phyloP scores from a whole-genome alignment of 2,888 invertebrate genomes.

The Chrysolina haemoptera region DNA sequence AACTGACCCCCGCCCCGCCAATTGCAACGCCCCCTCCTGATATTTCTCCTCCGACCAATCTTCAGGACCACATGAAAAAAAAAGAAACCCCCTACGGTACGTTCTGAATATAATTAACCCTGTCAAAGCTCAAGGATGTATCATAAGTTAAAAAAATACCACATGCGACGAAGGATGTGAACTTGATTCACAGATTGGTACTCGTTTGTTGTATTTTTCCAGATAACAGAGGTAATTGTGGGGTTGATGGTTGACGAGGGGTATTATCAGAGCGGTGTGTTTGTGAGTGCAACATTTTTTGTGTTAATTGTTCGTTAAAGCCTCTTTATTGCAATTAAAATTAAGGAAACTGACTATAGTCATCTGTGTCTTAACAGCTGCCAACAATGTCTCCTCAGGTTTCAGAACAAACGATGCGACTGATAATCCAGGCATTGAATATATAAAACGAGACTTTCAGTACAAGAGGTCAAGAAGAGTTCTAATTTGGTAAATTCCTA shows the following conservation, averaged over 20 bases:
- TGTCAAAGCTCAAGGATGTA: background rate
- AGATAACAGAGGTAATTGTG: background rate
- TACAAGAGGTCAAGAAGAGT: no score
- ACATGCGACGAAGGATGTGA: background rate
- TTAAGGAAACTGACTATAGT: no score
- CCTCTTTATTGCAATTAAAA: no score
- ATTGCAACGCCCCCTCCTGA: conserved; percentile 75
- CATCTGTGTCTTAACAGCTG: no score
- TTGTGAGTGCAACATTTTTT: no score
- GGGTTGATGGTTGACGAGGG: background rate
- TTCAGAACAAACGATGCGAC: no score
- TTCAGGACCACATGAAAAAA: conserved; percentile 81
- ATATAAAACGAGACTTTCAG: no score
- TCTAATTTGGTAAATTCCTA: no score
- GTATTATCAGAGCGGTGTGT: background rate
- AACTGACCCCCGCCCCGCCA: conserved; percentile 75
- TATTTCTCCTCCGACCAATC: conserved; percentile 65
- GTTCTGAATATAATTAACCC: conserved; percentile 63
- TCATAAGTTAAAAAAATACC: background rate
- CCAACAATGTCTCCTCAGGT: no score
- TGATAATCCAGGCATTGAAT: no score
- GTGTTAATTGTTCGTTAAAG: no score
- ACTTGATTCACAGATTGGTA: background rate
- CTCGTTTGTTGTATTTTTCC: background rate
- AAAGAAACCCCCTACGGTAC: conserved; percentile 96